A percentile compares a stretch with the other conserved stretches of the same genome.
Conservation (phyloP, 2,113 vertebrate species). For the Columbina picui region DNA sequence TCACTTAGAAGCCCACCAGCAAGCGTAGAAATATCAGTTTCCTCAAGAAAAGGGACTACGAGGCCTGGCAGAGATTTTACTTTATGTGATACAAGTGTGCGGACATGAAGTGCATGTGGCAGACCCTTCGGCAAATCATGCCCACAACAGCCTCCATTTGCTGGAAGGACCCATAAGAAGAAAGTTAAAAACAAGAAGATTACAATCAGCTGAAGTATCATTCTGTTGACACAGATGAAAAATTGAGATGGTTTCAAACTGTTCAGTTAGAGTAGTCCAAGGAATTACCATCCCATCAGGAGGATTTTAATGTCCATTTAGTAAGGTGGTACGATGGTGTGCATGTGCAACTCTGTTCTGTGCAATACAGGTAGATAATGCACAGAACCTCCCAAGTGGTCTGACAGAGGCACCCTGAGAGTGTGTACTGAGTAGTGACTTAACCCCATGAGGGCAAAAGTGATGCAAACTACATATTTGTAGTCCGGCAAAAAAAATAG, state of each 20-base stretch:
- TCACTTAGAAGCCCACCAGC: neutral
- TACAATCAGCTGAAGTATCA: neutral
- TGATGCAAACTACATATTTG: neutral
- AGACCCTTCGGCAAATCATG: neutral
- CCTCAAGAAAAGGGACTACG: neutral
- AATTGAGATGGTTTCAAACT: neutral
- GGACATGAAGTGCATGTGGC: neutral
- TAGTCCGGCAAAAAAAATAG: neutral
- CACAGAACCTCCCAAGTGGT: accelerated
- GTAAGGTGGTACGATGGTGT: accelerated
- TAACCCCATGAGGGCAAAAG: neutral
- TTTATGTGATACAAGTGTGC: neutral
- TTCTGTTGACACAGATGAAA: neutral
- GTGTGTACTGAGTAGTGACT: neutral
- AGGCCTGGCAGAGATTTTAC: neutral
- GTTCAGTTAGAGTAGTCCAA: neutral
- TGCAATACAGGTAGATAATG: neutral
- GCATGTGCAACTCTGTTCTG: neutral
- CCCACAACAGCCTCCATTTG: neutral
- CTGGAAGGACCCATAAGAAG: neutral
- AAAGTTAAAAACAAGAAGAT: neutral
- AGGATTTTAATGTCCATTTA: neutral
- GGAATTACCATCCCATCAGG: neutral
- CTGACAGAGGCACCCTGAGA: neutral
- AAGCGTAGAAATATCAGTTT: neutral